Percentiles rank a stretch among this genome's conserved stretches.
These are phyloP conservation scores for Pogonus chalceus DNA, from an alignment of 1,140 invertebrate species.

Conservation along the genomic window DNA sequence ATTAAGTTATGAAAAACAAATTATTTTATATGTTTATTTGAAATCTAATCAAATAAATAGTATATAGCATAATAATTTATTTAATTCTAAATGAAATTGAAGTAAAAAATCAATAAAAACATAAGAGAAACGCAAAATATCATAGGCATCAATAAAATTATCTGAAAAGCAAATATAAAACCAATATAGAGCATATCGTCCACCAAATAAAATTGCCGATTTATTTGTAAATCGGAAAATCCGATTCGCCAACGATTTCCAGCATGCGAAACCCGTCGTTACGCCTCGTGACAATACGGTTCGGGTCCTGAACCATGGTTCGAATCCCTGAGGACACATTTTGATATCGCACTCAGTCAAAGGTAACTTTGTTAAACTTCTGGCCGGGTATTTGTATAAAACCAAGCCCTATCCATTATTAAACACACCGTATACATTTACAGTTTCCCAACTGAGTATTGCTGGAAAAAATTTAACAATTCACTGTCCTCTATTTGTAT, in stretches of 20 bases:
- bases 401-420: neutral
- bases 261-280: neutral
- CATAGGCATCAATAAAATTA: neutral
- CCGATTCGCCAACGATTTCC: neutral
- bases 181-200: neutral
- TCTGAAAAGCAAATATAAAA: neutral
- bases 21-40: too few species aligned
- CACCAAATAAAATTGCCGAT: neutral
- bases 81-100: neutral
- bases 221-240: constrained; percentile 1
- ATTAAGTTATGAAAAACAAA: too few species aligned
- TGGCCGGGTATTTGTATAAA: constrained; percentile 3
- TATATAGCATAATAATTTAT: too few species aligned
- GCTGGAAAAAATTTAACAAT: too few species aligned
- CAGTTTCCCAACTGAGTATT: neutral
- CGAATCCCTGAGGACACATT: neutral
- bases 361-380: constrained; percentile 6
- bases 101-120: constrained; percentile 3
- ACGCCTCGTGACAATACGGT: neutral
- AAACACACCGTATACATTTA: constrained; percentile 4
- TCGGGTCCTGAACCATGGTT: neutral
- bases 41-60: too few species aligned
- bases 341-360: constrained; percentile 7
- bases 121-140: constrained; percentile 2
- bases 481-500: too few species aligned